Evolutionary conservation across 2,888 invertebrate species (phyloP), one percentile per base, ranked within the genome.

Genomic region (Macroteleia sp.): DNA sequence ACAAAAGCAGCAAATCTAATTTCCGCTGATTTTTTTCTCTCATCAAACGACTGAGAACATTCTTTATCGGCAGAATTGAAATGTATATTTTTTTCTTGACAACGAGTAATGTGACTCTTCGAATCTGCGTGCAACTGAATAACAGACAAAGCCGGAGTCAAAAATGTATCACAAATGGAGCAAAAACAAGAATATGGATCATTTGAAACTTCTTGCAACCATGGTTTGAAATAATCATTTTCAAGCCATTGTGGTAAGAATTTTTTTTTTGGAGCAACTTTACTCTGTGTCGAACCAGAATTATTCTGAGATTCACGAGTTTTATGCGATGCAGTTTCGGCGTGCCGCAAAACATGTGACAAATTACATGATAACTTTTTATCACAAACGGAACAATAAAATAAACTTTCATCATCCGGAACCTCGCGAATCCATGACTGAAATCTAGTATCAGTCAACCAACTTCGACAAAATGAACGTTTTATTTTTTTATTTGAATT

Each of bases 1-100:
- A 79, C 8, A 14, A 75, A 64, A n/a, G 70, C 30, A 9, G 70
- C 56, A 42, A 75, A 62, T n/a, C 52, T 12, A 44, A 79, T 66
- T 46, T 76, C 79, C 1, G 75, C 74, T 22, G 25, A 42, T 41
- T 50, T 25, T 22, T 52, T 56, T 8, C 52, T 25, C 22, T 69
- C 61, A 10, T 73, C 56, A 57, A 66, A 46, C 1, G 70, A 41
- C 30, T 2, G 30, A 30, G 30, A 10, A 5, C 2, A 9, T 30
- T 30, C 30, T 22, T 36, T 5, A n/a, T n/a, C n/a, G n/a, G n/a
- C n/a, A n/a, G n/a, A n/a, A n/a, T n/a, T n/a, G n/a, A n/a, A n/a
- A n/a, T n/a, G n/a, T n/a, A n/a, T n/a, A n/a, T n/a, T n/a, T n/a
- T n/a, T n/a, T n/a, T n/a, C n/a, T n/a, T n/a, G n/a, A n/a, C n/a